Evolutionary conservation across 2,888 invertebrate genomes (phyloP), one percentile per base, ranked within the genome.

Genomic region (Rotaria magnacalcarata): DNA sequence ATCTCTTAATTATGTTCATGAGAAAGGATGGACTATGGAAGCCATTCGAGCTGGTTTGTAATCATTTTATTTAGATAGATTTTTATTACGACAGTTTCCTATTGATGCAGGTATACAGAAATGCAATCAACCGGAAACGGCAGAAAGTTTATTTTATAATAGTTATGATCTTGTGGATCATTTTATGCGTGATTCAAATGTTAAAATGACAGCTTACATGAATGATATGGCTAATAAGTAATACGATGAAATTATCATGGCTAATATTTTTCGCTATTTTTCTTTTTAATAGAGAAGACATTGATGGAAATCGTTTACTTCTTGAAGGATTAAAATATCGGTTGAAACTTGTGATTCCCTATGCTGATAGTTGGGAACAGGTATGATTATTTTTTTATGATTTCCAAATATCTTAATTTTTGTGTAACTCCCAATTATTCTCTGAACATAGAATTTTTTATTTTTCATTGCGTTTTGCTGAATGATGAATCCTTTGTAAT

Each of bases 21-120:
- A 93, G 87, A 92, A 93, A 89, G 96, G 96, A 86, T 96, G 96
- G 96, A 94, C 94, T 19, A 93, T 94, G 88, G 94, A 94, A 89
- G 94, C 96, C 0, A 92, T 96, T 84, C 91, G 89, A 52, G 89
- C 89, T 88, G 91, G 91, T 91, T 67, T 34, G 67, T 67, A 1
- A 5, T 67, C 0, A 2, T 27, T 67, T 34, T 67, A 7, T 16
- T 14, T 27, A 67, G 16, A 34, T 67, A 27, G 8, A 11, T 67
- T 16, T 47, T 11, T 60, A 27, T 67, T 14, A 8, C 8, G 8
- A 50, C 8, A 50, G 8, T 24, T 84, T 52, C 4, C 56, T 27
- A 34, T 84, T 34, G 75, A 34, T 34, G 4, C 19, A 80, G 80
- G 24, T 24, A 47, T 80, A 11, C 7, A 24, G 24, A n/a, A 47